Conservation (phyloP, 2,797 vertebrate species). For the Spondyliosoma cantharus region DNA sequence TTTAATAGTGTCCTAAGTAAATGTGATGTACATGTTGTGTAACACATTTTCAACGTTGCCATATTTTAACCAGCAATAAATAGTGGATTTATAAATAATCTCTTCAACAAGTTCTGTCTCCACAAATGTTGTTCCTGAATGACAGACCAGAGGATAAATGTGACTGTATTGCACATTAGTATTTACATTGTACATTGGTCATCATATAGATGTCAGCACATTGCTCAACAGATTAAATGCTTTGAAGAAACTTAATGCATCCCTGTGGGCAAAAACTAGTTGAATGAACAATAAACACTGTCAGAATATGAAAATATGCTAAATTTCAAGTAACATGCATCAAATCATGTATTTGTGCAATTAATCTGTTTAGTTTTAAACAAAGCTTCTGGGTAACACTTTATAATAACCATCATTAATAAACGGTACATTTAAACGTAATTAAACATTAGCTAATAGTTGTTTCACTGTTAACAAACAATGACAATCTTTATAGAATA, state of each 20-base stretch:
- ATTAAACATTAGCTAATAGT: too few species aligned
- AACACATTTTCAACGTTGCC: neutral
- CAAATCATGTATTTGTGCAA: neutral
- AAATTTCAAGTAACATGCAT: neutral
- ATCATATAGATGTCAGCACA: neutral
- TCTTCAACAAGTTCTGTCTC: neutral
- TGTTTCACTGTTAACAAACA: too few species aligned
- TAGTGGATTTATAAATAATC: neutral
- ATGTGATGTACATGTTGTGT: neutral
- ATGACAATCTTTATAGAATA: too few species aligned
- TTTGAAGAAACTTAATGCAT: neutral
- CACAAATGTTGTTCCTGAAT: neutral
- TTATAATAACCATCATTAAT: too few species aligned
- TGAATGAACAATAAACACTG: neutral
- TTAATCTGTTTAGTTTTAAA: neutral
- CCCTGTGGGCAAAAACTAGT: neutral
- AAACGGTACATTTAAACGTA: too few species aligned
- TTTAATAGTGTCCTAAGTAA: conserved; percentile 28
- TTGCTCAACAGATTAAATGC: neutral
- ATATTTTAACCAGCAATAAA: neutral
- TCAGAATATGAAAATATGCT: too few species aligned
- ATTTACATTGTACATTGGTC: neutral
- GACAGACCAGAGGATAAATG: neutral
- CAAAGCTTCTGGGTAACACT: neutral
- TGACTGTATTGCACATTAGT: neutral